Evolutionary conservation across 1,140 invertebrate species (phyloP), one percentile per base, ranked within the genome.

Genomic region (Saccostrea cuccullata): DNA sequence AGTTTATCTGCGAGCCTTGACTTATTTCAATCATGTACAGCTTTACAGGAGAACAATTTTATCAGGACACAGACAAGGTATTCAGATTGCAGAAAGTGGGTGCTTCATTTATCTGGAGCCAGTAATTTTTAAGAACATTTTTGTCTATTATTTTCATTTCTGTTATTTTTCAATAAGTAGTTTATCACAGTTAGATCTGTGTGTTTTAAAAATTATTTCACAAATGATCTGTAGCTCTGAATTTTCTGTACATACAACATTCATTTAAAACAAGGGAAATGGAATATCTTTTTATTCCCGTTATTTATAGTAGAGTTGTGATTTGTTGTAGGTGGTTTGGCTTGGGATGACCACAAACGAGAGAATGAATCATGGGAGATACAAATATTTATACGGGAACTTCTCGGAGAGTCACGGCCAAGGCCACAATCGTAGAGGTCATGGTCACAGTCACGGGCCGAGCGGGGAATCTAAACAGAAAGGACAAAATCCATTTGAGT

Each of bases 301-400:
- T 6, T 64, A 20, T 20, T 17, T 64, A 64, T 2, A 6, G 17
- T 5, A 64, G 1, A 64, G 5, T 64, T 17, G 0, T 64, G 58
- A 20, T 11, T 55, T 90, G 92, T 95, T 95, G 55, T 94, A 98
- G 97, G 97, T 99, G 13, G 96, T 97, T 93, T 97, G 97, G 93
- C 95, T 99, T 86, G 98, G 98, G 23, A 77, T 99, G 97, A 99
- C 99, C 70, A 99, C 99, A 85, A 99, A 99, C 94, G 99, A 99
- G 95, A 96, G 98, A 87, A 97, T 99, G 96, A 99, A 99, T 95
- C 97, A 97, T 90, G 96, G 97, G 4, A 96, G 98, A 84, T 99
- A 99, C 95, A 96, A 97, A 83, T 98, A 99, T 95, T 98, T 99
- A 95, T 96, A 96, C 82, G 96, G 89, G 30, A 92, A 93, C 73